A percentile compares a stretch with the other conserved stretches of the same genome.
phyloP scores from a whole-genome alignment of 2,797 vertebrate species.

The Arnoldichthys spilopterus region DNA sequence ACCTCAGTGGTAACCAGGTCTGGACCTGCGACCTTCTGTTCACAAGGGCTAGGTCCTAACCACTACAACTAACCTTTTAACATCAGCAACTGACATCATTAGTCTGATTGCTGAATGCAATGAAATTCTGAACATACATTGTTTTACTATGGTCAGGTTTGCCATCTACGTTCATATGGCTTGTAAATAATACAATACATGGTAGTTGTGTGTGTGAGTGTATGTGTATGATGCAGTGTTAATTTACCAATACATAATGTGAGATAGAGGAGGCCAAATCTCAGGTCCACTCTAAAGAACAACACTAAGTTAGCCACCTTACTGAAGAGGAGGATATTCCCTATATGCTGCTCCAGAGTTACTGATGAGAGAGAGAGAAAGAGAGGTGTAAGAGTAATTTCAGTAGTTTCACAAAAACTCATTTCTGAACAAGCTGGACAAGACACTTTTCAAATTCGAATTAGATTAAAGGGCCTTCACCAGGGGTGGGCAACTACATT shows the following conservation, averaged over 20 bases:
- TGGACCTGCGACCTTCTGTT: too few species aligned
- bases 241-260: conserved; percentile 87
- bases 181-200: not conserved
- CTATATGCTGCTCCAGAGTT: conserved; percentile 91
- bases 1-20: too few species aligned
- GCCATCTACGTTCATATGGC: not conserved
- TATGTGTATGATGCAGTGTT: not conserved
- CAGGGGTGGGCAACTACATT: too few species aligned
- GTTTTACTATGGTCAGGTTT: not conserved
- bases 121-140: not conserved
- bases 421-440: too few species aligned
- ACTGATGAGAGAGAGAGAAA: conserved; percentile 70
- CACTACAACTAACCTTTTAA: too few species aligned
- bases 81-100: too few species aligned
- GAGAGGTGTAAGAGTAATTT: not conserved
- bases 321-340: conserved; percentile 95
- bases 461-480: too few species aligned
- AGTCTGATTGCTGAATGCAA: too few species aligned
- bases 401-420: not conserved
- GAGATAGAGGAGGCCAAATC: conserved; percentile 91
- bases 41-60: too few species aligned
- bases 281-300: conserved; percentile 94
- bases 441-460: too few species aligned
- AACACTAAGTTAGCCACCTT: conserved; percentile 94
- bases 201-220: not conserved